phyloP scores from a whole-genome alignment of 1,140 invertebrate genomes.

The Platorchestia sp. region DNA sequence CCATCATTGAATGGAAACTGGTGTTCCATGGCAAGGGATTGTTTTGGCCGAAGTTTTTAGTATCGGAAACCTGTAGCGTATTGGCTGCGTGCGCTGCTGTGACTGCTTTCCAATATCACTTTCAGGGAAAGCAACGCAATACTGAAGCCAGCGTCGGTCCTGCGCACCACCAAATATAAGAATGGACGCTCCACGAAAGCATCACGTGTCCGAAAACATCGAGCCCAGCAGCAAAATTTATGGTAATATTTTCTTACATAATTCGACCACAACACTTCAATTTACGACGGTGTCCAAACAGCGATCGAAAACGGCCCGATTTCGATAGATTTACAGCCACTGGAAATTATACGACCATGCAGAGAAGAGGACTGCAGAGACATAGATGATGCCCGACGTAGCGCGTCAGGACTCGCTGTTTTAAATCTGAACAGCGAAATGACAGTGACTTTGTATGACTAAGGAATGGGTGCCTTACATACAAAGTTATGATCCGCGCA shows the following conservation, averaged over 20 bases:
- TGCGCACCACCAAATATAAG: slow-evolving; percentile 39
- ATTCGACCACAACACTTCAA: not conserved
- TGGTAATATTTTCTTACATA: slow-evolving; percentile 47
- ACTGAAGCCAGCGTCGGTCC: not conserved
- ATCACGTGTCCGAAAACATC: slow-evolving; percentile 27
- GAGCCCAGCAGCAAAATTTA: slow-evolving; percentile 18
- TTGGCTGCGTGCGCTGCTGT: slow-evolving; percentile 34
- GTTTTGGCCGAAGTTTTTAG: slow-evolving; percentile 50
- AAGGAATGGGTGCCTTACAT: not conserved
- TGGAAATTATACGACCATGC: slow-evolving; percentile 17
- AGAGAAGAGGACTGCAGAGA: not conserved
- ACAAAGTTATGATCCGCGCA: not conserved
- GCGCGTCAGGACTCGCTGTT: not conserved
- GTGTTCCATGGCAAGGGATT: slow-evolving; percentile 52
- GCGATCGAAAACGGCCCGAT: slow-evolving; percentile 32
- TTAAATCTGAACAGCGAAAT: not conserved
- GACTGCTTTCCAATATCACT: slow-evolving; percentile 54
- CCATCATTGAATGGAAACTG: slow-evolving; percentile 53
- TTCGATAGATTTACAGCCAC: slow-evolving; percentile 43
- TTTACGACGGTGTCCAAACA: slow-evolving; percentile 22
- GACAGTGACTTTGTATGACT: not conserved
- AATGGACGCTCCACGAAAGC: slow-evolving; percentile 4
- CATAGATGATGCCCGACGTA: not conserved
- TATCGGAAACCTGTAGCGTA: slow-evolving; percentile 53
- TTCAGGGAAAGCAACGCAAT: slow-evolving; percentile 41